phyloP scores from a whole-genome alignment of 2,888 invertebrate genomes.

The Drosophila lacicola region DNA sequence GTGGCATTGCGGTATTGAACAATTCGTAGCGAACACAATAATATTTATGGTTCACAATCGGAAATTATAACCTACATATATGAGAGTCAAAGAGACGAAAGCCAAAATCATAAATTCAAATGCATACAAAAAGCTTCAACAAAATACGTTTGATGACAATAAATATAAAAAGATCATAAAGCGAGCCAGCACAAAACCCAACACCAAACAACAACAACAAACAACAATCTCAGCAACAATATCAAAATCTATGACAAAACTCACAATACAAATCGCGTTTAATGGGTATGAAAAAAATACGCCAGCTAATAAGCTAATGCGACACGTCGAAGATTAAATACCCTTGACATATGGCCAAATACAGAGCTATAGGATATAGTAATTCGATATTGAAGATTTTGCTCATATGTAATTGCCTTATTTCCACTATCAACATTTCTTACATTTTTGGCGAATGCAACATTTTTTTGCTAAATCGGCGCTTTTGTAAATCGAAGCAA shows the following conservation, averaged over 20 bases:
- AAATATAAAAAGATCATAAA: conserved; percentile 55
- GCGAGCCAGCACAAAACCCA: conserved; percentile 14
- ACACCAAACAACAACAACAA: neutral
- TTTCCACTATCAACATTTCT: no score
- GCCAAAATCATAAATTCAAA: conserved; percentile 52
- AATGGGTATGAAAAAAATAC: conserved; percentile 12
- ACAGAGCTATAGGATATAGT: neutral
- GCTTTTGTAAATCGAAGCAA: no score
- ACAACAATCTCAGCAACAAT: neutral
- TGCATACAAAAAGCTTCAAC: conserved; percentile 45
- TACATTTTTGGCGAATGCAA: no score
- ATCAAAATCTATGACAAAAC: conserved; percentile 13
- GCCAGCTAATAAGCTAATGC: no score
- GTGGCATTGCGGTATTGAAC: conserved; percentile 15
- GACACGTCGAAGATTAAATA: neutral
- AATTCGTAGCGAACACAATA: conserved; percentile 24
- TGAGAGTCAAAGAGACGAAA: conserved; percentile 42
- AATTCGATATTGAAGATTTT: neutral
- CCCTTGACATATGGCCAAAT: neutral
- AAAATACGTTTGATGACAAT: conserved; percentile 54
- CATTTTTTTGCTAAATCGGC: no score
- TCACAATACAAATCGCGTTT: conserved; percentile 29
- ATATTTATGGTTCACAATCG: conserved; percentile 53
- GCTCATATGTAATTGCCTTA: no score
- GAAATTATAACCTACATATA: conserved; percentile 58